phyloP scores from a whole-genome alignment of 2,113 vertebrate genomes.

The Callithrix jacchus region DNA sequence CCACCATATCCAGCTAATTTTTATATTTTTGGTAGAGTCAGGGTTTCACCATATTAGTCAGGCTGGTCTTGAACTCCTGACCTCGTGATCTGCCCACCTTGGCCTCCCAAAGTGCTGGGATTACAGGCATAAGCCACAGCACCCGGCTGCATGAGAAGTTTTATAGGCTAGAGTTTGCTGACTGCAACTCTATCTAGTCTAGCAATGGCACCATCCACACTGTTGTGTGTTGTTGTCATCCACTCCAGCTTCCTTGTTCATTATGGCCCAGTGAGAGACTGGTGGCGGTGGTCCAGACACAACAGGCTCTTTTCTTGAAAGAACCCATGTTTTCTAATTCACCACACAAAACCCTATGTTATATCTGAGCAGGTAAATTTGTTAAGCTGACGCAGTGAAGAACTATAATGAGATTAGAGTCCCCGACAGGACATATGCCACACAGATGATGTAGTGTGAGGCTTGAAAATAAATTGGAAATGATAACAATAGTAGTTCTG shows the following conservation, averaged over 20 bases:
- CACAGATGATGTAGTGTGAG: neutral
- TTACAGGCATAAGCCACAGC: too few species aligned
- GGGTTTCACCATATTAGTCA: too few species aligned
- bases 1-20: too few species aligned
- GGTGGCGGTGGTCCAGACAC: conserved; percentile 66
- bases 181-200: conserved; percentile 64
- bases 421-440: neutral
- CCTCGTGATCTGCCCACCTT: too few species aligned
- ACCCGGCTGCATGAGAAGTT: conserved; percentile 41
- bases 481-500: neutral
- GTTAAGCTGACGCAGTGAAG: neutral
- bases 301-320: conserved; percentile 46
- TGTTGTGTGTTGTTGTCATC: conserved; percentile 73
- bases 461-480: neutral
- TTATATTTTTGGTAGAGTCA: too few species aligned
- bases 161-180: conserved; percentile 70
- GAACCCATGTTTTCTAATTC: conserved; percentile 72
- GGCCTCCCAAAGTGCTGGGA: too few species aligned
- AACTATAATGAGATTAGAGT: conserved; percentile 31
- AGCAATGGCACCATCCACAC: conserved; percentile 64
- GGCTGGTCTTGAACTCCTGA: too few species aligned
- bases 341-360: conserved; percentile 60
- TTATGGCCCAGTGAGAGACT: conserved; percentile 74
- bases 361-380: neutral
- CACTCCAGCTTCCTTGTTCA: conserved; percentile 73